Base-by-base conservation (phyloP, 1,140 invertebrate genomes). In the Zeugodacus cucurbitae region DNA sequence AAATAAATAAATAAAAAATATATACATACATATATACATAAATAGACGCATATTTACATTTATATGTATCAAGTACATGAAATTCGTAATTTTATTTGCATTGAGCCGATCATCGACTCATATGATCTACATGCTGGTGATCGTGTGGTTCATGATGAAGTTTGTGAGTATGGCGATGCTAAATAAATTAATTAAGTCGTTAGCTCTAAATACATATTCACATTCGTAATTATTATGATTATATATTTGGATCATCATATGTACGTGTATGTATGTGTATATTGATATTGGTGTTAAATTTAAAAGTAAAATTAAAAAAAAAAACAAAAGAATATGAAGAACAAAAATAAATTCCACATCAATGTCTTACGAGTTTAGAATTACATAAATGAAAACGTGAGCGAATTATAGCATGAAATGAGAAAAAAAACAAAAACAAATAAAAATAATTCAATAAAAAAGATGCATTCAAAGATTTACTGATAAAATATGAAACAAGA, bases 11-110 rank as follows among this genome's bases (percentile, higher is more conserved):
- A 82, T 82, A 82, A 10, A 41, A 70, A 7, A 64, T 29, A 70
- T 70, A 70, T 48, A 44, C 32, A 82, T 48, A 44, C 0, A 82
- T 82, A 82, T 26, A 48, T 10, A 26, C 44, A 78, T 44, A 78
- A 48, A 48, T 41, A 82, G n/a, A 82, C 74, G 74, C 74, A 82
- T 82, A 82, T 82, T 82, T 82, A 82, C 41, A 54, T 82, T 82
- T 54, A 29, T 82, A 48, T 82, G 74, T 29, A 54, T 82, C 48
- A 34, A 54, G 74, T 82, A 82, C 41, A 48, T 82, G 44, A 54
- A 82, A 82, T 29, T 82, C 44, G 74, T 82, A 44, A 48, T 48
- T 82, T 48, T 48, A 26, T 82, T 82, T 82, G 74, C 74, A 48
- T 82, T 82, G 22, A 82, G 41, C 74, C 22, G 34, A 74, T 74